phyloP scores from a whole-genome alignment of 2,113 vertebrate genomes.

The Rallus limicola region DNA sequence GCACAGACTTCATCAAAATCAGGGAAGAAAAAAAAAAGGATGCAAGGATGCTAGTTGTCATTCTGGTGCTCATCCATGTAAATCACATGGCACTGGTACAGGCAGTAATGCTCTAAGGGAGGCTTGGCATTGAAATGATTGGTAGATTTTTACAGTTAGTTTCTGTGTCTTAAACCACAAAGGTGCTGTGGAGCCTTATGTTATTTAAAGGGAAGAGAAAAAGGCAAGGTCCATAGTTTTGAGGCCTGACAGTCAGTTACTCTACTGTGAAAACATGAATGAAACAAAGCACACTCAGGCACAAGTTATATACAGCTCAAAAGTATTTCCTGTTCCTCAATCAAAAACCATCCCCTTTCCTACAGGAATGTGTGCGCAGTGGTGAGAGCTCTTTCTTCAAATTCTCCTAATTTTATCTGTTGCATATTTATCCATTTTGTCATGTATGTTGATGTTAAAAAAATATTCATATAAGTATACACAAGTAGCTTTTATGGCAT shows the following conservation, averaged over 20 bases:
- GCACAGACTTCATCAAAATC: background rate
- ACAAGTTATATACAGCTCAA: constrained; percentile 44
- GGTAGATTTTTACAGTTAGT: background rate
- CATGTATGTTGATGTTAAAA: background rate
- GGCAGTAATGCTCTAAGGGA: background rate
- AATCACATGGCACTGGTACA: background rate
- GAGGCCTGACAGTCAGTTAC: background rate
- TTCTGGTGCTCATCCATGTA: background rate
- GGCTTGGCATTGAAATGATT: background rate
- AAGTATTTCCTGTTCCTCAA: constrained; percentile 20
- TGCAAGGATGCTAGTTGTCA: background rate
- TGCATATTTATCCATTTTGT: background rate
- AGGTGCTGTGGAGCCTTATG: background rate
- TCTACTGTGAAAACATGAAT: background rate
- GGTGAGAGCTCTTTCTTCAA: background rate
- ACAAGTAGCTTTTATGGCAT: background rate
- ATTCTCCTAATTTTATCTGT: background rate
- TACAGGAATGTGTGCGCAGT: background rate
- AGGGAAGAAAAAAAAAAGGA: background rate
- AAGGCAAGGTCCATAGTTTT: background rate
- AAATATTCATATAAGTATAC: background rate
- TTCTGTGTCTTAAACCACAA: background rate
- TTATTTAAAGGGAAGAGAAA: background rate
- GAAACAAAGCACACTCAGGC: constrained; percentile 12
- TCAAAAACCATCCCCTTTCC: background rate